Evolutionary conservation across 2,797 vertebrate species (phyloP), one percentile per base, ranked within the genome.

Genomic region (Echiichthys vipera): DNA sequence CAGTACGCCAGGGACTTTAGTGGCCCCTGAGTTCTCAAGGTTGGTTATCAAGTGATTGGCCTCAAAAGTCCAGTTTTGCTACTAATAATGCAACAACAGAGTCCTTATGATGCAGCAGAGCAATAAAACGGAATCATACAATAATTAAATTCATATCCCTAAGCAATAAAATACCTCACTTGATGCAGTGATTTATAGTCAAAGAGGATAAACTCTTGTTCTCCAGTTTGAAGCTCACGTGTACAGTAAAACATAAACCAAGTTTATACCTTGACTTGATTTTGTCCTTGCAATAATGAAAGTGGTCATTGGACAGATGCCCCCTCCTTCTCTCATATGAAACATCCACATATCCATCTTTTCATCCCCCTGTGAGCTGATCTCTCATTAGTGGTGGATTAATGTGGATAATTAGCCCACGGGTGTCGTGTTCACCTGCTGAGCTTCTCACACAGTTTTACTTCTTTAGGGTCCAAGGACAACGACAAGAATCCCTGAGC

Each of bases 371-470:
- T 63, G 47, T 24, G 40, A 46, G 18, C 20, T 7, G 29, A 43
- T n/a, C 20, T 62, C 59, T 67, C 62, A 56, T 42, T 54, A n/a
- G 1, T 30, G 27, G 24, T 3, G 14, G 12, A 40, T 49, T 63
- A 56, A 77, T 47, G 65, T 32, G 51, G 47, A 25, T 72, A 72
- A 82, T 80, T 59, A 74, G 36, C 54, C 34, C 4, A 40, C 11
- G 6, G 6, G 30, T 37, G 27, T 57, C 34, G 53, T 5, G 3
- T 49, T 58, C 46, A 53, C 68, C 65, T 58, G 57, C 40, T 67
- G 71, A 22, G 63, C 47, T 39, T 53, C 62, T 45, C 5, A 20
- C 5, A 3, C 13, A 54, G n/a, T 69, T 51, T n/a, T 24, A 57
- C 54, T 40, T 27, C 27, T 43, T 54, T 13, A 5, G 29, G 18